Percentiles rank a stretch among this genome's conserved stretches.
These are phyloP conservation scores for Hyphantria cunea DNA, from an alignment of 1,140 invertebrate genomes.

Conservation along the genomic window DNA sequence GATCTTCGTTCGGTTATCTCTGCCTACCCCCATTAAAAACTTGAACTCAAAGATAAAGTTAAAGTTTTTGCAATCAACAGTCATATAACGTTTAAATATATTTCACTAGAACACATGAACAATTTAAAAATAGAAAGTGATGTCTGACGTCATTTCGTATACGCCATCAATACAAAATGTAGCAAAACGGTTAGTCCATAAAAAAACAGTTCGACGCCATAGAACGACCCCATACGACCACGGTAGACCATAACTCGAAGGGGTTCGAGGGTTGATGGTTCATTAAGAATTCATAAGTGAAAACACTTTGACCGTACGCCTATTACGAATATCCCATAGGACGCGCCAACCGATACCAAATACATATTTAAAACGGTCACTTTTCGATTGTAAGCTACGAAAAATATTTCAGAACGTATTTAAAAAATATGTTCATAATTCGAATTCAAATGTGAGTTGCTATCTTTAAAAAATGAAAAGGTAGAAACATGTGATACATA, in stretches of 20 bases:
- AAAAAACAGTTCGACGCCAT: constrained; percentile 26
- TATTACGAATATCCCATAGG: constrained; percentile 34
- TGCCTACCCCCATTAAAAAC: too few relatives aligned
- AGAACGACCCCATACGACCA: constrained; percentile 2
- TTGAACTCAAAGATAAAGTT: too few relatives aligned
- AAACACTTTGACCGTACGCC: constrained; percentile 53
- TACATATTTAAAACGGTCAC: constrained; percentile 43
- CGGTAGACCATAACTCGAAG: constrained; percentile 43
- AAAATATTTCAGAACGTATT: constrained; percentile 22
- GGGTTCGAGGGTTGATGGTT: constrained; percentile 50
- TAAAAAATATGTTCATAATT: constrained; percentile 1
- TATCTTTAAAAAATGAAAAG: too few relatives aligned
- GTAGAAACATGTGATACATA: too few relatives aligned
- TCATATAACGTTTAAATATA: too few relatives aligned
- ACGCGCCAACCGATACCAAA: constrained; percentile 1
- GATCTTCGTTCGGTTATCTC: too few relatives aligned
- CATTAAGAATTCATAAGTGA: constrained; percentile 67
- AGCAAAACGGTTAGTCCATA: constrained; percentile 22
- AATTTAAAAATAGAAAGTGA: too few relatives aligned
- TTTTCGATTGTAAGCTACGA: constrained; percentile 20
- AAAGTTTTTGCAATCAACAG: too few relatives aligned
- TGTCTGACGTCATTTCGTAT: too few relatives aligned
- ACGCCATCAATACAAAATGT: background rate
- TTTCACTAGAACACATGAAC: too few relatives aligned
- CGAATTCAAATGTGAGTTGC: too few relatives aligned